Base-by-base conservation (phyloP, 2,888 invertebrate species). In the Lacanobia wlatinum region DNA sequence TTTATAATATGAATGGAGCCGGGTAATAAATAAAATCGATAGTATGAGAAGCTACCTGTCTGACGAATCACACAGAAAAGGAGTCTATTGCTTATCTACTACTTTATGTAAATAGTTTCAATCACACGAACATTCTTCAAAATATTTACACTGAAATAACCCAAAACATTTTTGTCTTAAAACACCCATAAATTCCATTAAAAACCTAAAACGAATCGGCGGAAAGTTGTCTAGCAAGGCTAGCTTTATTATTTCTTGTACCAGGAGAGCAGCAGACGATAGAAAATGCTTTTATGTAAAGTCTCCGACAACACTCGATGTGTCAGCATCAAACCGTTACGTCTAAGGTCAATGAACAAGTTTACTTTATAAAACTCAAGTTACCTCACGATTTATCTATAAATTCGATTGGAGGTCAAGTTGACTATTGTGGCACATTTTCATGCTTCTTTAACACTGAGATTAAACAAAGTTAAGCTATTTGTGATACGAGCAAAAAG, bases 291-390 rank as follows among this genome's bases (percentile, higher is more conserved):
- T 79, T 74, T 64, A 62, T 38, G 59, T 55, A 60, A 75, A 43
- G 18, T 53, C 14, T 53, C 2, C 60, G 14, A 12, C 53, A 62
- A 48, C 53, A 60, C n/a, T 53, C 60, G 34, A 76, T 63, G 63
- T 77, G 61, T 82, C 72, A 21, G 61, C 48, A 21, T 65, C 4
- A 21, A 21, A 56, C 82, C 78, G 82, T 77, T 84, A 84, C 48
- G 50, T 1, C 1, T 46, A 73, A 84, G 84, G 77, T 82, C 82
- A 82, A 82, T 55, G 82, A 68, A 77, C 82, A 82, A 81, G 66
- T 62, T 66, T 61, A 70, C 18, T 63, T 84, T 66, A 71, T 43
- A 48, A 66, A 74, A 76, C 53, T 53, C 10, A 40, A 28, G 84
- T 66, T 63, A 69, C 65, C 52, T 73, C 68, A 73, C 62, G 34